Percentiles rank a stretch among this genome's conserved stretches.
Conservation (phyloP, 2,113 vertebrate genomes). For the Melospiza georgiana region DNA sequence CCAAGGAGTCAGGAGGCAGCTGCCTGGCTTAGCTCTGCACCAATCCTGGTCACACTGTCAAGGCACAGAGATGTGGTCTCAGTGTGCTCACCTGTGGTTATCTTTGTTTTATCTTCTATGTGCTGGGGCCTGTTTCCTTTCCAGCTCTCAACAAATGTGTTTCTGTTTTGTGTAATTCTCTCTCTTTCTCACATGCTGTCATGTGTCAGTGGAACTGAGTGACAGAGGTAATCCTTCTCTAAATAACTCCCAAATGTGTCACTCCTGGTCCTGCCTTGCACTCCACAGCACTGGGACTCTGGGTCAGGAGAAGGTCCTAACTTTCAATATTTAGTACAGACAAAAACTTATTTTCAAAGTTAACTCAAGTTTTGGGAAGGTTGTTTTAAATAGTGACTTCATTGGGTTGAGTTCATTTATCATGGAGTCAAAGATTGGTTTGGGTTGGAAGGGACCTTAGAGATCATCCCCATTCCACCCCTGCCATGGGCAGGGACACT, state of each 20-base stretch:
- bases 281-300: not conserved
- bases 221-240: conserved; percentile 65
- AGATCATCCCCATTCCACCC: not conserved
- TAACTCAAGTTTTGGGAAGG: not conserved
- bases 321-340: not conserved
- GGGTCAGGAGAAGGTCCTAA: not conserved
- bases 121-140: not conserved
- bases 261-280: not conserved
- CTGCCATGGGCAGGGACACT: not conserved
- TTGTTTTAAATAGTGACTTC: not conserved
- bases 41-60: accelerated
- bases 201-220: conserved; percentile 58
- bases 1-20: not conserved
- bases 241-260: not conserved
- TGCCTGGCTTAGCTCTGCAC: not conserved
- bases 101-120: not conserved
- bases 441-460: not conserved
- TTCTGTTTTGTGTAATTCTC: conserved; percentile 55
- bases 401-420: not conserved
- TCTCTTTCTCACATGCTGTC: conserved; percentile 69
- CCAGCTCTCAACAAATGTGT: not conserved
- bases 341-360: not conserved
- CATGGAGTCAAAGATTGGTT: not conserved
- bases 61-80: not conserved
- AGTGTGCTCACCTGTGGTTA: not conserved